These are phyloP conservation scores for Himantopus leucocephalus DNA, from an alignment of 2,113 vertebrate genomes.

Conservation along the genomic window DNA sequence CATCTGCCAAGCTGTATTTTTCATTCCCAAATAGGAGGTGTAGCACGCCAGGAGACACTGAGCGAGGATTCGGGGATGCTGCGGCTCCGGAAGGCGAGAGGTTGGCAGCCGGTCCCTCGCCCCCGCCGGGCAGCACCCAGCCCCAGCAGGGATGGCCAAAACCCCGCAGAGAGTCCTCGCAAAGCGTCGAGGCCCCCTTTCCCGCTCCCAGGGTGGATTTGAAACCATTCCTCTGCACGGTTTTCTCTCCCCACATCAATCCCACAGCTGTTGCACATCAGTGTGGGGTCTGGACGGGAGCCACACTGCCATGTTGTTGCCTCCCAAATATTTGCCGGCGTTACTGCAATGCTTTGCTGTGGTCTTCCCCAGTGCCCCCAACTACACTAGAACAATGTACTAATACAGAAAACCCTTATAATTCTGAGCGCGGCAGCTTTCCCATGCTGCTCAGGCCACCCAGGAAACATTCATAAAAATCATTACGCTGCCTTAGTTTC, in stretches of 20 bases:
- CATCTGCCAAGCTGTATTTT: background rate
- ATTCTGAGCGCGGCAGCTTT: background rate
- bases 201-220: background rate
- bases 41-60: accelerated
- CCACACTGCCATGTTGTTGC: background rate
- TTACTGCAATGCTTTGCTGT: slow-evolving; percentile 10
- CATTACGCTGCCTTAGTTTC: background rate
- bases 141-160: background rate
- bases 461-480: background rate
- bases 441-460: background rate
- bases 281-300: background rate
- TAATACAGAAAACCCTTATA: background rate
- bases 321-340: background rate
- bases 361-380: background rate
- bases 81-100: accelerated
- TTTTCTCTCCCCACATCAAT: background rate
- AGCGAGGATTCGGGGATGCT: background rate
- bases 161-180: background rate
- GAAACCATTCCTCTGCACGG: accelerated
- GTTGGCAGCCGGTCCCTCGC: background rate
- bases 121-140: accelerated
- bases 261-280: background rate
- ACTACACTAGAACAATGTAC: background rate
- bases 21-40: background rate
- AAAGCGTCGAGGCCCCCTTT: background rate